These are phyloP conservation scores for Epizoanthus fatuus DNA, from an alignment of 92 coral and sea anemone species.

Conservation along the genomic window DNA sequence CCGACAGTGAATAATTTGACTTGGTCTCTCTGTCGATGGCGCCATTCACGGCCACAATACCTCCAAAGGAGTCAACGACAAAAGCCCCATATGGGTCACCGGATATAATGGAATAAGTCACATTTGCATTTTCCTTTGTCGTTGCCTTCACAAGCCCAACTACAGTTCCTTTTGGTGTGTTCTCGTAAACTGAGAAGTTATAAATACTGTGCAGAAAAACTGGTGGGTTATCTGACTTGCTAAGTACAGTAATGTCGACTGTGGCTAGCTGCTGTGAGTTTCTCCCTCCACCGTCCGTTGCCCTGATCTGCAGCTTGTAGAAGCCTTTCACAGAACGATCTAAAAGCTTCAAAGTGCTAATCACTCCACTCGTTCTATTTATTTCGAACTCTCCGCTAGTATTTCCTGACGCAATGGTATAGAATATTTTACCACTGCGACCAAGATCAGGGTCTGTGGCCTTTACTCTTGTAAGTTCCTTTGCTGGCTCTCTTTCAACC, in stretches of 20 bases:
- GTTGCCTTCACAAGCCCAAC: constrained; percentile 89
- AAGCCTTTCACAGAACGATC: constrained; percentile 67
- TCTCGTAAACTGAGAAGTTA: constrained; percentile 90
- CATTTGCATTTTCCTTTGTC: constrained; percentile 68
- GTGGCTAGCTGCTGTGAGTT: constrained; percentile 72
- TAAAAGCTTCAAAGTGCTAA: constrained; percentile 70
- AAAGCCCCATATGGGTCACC: constrained; percentile 89
- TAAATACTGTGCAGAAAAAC: constrained; percentile 78
- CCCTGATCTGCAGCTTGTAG: constrained; percentile 76
- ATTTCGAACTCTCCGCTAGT: constrained; percentile 59
- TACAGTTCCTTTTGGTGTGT: constrained; percentile 84
- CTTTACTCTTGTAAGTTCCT: constrained; percentile 68
- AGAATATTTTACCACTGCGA: constrained; percentile 71
- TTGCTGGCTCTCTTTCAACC: constrained; percentile 70
- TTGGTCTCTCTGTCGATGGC: constrained; percentile 85
- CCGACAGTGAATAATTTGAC: constrained; percentile 63
- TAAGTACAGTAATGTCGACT: constrained; percentile 87
- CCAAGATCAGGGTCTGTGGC: constrained; percentile 93
- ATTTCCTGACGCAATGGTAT: constrained; percentile 69
- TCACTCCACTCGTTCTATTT: constrained; percentile 67
- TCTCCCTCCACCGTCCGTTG: constrained; percentile 89
- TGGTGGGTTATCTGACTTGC: constrained; percentile 85
- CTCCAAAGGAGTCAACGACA: constrained; percentile 84
- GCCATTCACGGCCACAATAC: constrained; percentile 87
- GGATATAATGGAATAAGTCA: constrained; percentile 78